A percentile compares a stretch with the other conserved stretches of the same genome.
phyloP scores from a whole-genome alignment of 2,113 vertebrate genomes.

The Grus americana region DNA sequence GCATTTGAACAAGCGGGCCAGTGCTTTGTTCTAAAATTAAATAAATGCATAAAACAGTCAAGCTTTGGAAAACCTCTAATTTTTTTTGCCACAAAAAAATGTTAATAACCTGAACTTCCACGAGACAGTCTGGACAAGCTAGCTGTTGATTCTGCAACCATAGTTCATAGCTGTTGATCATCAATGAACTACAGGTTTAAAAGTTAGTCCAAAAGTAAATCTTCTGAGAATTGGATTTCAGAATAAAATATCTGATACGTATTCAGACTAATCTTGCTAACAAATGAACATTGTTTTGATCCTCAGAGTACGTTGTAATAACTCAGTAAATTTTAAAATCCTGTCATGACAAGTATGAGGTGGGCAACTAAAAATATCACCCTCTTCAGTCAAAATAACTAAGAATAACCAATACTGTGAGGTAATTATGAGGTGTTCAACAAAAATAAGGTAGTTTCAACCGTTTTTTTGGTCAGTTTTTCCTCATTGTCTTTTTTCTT shows the following conservation, averaged over 20 bases:
- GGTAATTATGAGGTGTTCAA: neutral
- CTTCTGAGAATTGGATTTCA: neutral
- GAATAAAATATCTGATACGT: neutral
- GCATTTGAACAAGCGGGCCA: neutral
- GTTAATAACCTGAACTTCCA: neutral
- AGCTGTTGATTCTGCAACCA: neutral
- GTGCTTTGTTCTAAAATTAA: neutral
- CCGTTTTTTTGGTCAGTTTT: neutral
- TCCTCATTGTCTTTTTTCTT: neutral
- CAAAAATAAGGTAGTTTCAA: neutral
- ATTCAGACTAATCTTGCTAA: neutral
- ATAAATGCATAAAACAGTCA: neutral
- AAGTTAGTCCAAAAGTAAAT: neutral
- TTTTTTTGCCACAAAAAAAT: neutral
- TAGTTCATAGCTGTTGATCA: neutral
- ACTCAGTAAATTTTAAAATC: neutral
- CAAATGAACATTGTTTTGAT: neutral
- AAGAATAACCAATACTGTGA: neutral
- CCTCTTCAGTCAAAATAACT: neutral
- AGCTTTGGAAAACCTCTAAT: neutral
- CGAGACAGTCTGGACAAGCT: neutral
- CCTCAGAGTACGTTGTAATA: neutral
- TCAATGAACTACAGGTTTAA: neutral
- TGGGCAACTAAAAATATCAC: neutral
- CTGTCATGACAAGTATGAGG: neutral